Conservation (phyloP, 2,113 vertebrate genomes). For the Platycercus adscitus region DNA sequence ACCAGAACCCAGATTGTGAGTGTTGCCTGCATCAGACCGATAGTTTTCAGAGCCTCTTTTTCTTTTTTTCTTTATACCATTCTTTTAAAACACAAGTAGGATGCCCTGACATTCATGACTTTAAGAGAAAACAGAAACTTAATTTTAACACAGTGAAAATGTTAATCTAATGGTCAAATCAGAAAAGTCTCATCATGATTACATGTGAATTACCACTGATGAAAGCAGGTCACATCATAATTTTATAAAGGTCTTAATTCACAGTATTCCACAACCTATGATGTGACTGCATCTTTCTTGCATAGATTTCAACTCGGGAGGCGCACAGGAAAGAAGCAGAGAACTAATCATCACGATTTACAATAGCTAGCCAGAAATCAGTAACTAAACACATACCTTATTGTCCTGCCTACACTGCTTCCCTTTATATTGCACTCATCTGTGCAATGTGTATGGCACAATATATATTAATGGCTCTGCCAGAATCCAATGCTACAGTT, state of each 20-base stretch:
- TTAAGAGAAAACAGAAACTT: neutral
- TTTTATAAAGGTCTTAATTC: neutral
- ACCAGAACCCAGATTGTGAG: neutral
- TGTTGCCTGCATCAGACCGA: neutral
- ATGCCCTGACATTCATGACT: neutral
- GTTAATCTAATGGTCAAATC: neutral
- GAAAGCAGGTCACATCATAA: neutral
- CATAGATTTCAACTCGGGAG: neutral
- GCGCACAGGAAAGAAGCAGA: neutral
- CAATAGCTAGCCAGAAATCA: neutral
- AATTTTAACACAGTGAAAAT: neutral
- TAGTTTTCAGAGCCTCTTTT: neutral
- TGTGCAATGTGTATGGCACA: accelerated
- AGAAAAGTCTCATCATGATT: neutral
- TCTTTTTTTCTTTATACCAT: neutral
- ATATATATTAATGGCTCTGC: neutral
- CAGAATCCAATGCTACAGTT: accelerated
- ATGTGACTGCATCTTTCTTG: neutral
- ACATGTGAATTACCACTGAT: neutral
- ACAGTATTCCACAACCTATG: neutral
- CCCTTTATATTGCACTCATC: neutral
- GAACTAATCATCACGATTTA: accelerated
- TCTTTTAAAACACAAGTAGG: neutral
- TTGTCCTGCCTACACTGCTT: accelerated
- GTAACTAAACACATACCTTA: neutral